Evolutionary conservation across 2,888 invertebrate species (phyloP).

Genomic region (Meandrusa payeni): DNA sequence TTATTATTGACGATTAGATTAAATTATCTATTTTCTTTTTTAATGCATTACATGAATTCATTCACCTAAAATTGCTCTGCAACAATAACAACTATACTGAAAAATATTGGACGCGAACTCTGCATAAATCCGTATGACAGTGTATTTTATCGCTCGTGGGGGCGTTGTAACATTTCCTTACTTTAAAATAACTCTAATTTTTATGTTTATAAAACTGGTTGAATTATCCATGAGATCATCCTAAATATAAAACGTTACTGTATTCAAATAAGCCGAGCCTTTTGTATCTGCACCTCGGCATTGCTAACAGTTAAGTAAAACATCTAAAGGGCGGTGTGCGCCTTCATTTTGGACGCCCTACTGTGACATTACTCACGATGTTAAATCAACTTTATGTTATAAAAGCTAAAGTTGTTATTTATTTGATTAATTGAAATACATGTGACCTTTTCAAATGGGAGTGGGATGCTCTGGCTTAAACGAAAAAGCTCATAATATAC

Average conservation of each 20-base stretch:
- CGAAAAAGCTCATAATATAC: constrained; percentile 78
- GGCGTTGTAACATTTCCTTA: background rate
- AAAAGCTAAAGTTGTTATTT: background rate
- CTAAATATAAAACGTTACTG: constrained; percentile 51
- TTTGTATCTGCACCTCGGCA: constrained; percentile 62
- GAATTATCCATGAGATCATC: constrained; percentile 14
- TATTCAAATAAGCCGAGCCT: constrained; percentile 50
- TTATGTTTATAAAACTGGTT: constrained; percentile 20
- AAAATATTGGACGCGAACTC: no score
- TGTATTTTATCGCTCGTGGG: background rate
- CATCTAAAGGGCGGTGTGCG: constrained; percentile 59
- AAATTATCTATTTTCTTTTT: no score
- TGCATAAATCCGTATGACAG: constrained; percentile 7
- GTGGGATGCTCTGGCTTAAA: constrained; percentile 54
- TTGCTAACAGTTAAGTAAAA: constrained; percentile 70
- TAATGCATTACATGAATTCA: no score
- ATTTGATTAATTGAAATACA: background rate
- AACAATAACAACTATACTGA: no score
- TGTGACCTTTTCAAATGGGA: constrained; percentile 36
- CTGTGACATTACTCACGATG: constrained; percentile 15
- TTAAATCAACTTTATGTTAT: constrained; percentile 39
- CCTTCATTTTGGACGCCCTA: constrained; percentile 40
- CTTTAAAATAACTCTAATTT: constrained; percentile 23
- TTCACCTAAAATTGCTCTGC: no score
- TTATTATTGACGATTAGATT: no score